Evolutionary conservation across 2,888 invertebrate genomes (phyloP), one percentile per base, ranked within the genome.

Genomic region (Ochropacha duplaris): DNA sequence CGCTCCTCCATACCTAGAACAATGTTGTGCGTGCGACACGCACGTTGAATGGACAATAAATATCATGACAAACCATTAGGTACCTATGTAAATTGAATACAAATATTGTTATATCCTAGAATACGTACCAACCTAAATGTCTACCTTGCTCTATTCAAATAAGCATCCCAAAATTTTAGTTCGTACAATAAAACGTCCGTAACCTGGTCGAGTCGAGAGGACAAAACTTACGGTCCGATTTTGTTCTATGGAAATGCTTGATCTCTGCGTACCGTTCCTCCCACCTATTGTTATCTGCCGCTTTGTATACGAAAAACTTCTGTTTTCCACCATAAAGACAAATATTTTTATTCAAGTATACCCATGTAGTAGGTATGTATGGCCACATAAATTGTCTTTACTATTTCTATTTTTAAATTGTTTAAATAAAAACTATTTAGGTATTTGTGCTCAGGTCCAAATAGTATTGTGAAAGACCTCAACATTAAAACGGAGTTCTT

Each of bases 221-320:
- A 74, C 68, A 73, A 75, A 78, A 76, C 71, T 74, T 76, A 70
- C 65, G 68, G 68, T 69, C 72, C 63, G 70, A 78, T 81, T 81
- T 85, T 85, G 80, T 86, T 77, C 72, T 66, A 68, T 72, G 72
- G 72, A 79, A 79, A 81, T 79, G 74, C 77, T 80, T 84, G 83
- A 85, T 82, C 80, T 79, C 76, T 62, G 72, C 71, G 64, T 71
- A 68, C 57, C 65, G 68, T 55, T 8, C 58, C 59, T 60, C 74
- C 73, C 63, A 61, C 69, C 79, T 66, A 79, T 85, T 84, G 83
- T 83, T 68, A 67, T 69, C 71, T 39, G 16, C 61, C 62, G 73
- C 81, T 79, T 84, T 85, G 79, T 84, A 76, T 75, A 65, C 71
- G 73, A 69, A 79, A 76, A 77, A 69, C 64, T 69, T 64, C 55